Conservation (phyloP, 2,113 vertebrate genomes). For the Uria aalge region DNA sequence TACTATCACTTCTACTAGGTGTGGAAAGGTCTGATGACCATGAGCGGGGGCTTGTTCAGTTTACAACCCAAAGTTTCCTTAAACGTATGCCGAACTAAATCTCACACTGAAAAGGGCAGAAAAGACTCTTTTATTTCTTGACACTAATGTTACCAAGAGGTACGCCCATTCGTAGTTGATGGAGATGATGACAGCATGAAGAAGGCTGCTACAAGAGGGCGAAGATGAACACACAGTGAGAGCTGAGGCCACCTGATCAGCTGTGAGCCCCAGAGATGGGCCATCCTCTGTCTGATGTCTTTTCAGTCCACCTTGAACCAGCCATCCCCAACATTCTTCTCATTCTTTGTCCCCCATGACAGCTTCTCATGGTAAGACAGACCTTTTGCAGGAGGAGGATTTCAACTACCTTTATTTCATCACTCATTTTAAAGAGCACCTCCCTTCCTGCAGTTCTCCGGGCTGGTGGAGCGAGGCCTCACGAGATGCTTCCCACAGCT, state of each 20-base stretch:
- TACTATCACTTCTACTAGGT: neutral
- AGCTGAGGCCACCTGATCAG: neutral
- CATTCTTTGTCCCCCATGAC: neutral
- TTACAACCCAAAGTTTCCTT: neutral
- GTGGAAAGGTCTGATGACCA: neutral
- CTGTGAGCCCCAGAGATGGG: neutral
- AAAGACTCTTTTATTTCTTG: neutral
- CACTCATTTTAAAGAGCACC: rapidly evolving
- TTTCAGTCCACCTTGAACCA: neutral
- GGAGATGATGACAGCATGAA: neutral
- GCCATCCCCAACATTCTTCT: neutral
- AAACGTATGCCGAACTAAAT: neutral
- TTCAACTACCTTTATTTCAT: neutral
- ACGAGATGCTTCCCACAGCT: neutral
- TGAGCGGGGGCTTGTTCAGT: neutral
- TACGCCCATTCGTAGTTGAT: neutral
- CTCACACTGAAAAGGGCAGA: neutral
- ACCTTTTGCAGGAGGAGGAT: neutral
- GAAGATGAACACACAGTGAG: rapidly evolving
- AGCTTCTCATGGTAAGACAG: neutral
- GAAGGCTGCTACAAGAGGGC: neutral
- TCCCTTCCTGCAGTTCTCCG: neutral
- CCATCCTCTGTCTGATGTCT: no score
- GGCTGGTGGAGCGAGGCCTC: neutral
- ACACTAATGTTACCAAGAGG: neutral